Base-by-base conservation (phyloP, 2,797 vertebrate genomes). In the Arremon aurantiirostris region DNA sequence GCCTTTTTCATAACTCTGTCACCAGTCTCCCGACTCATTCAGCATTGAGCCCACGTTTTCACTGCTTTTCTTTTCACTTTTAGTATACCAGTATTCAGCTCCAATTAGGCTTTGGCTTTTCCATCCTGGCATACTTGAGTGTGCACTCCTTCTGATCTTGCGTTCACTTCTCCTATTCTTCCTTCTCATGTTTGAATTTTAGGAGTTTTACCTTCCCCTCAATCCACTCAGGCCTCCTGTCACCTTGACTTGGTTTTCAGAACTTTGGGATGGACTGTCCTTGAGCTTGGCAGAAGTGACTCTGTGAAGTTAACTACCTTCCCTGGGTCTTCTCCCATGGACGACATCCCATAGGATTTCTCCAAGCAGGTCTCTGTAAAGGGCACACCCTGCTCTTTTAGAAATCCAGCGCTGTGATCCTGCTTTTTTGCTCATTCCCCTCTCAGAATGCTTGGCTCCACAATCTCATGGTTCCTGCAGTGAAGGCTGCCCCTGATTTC, bases 141-240 rank as follows among this genome's bases (percentile, higher is more conserved):
- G 12, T 79, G 8, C 34, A 59, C 47, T 86, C 8, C 8, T 72
- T 53, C 39, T 88, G 60, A 37, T 23, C 8, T 41, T 73, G 11
- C 8, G 68, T 85, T 17, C 4, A 70, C 1, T 11, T 80, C 16
- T 12, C 0, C 0, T 27, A 5, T n/a, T 23, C 5, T 78, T 78
- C 9, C 24, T 83, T 59, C 53, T 66, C 26, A 11, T 8, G 8
- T 42, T 5, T 41, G 50, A 91, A 16, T 39, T 75, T 71, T 72
- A 44, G 34, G 28, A 81, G 8, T 64, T 73, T 49, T 46, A 39
- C 10, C 16, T 55, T 73, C 14, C 24, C 64, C 15, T 39, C 77
- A 53, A 82, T 8, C 24, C 17, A 14, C 19, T 20, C 27, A 79
- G 32, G 12, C 4, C 4, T 68, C 7, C 26, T 85, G 12, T 5